Evolutionary conservation across 2,113 vertebrate species (phyloP).

Genomic region (Pyxicephalus adspersus): DNA sequence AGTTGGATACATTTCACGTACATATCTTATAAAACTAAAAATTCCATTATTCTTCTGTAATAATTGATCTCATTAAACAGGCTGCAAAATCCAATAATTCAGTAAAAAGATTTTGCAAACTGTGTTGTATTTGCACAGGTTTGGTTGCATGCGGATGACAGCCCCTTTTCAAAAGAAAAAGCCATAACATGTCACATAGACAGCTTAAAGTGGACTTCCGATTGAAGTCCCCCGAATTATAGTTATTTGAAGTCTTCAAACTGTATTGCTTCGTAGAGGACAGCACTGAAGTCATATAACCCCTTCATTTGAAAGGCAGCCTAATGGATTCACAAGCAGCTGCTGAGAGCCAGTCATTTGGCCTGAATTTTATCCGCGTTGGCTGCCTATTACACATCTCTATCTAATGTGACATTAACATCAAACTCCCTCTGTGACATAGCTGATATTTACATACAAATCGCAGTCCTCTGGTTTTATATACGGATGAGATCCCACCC

Average conservation of each 20-base stretch:
- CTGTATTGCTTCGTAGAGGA: neutral
- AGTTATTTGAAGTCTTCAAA: neutral
- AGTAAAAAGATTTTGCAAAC: no score
- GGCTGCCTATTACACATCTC: neutral
- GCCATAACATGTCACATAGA: slow-evolving; percentile 1
- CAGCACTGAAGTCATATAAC: neutral
- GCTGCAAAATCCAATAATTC: no score
- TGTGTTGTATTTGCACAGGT: no score
- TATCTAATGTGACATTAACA: neutral
- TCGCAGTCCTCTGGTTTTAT: neutral
- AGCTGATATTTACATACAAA: neutral
- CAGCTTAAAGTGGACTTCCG: neutral
- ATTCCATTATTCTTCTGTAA: no score
- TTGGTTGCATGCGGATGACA: neutral
- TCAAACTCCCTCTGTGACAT: no score
- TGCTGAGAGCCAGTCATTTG: neutral
- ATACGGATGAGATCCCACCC: neutral
- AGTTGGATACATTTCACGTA: no score
- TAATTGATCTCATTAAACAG: no score
- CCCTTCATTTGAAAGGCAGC: neutral
- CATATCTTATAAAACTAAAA: no score
- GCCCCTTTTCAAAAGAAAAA: neutral
- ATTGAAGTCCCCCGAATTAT: neutral
- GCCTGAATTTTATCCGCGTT: neutral
- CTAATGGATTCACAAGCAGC: slow-evolving; percentile 13